A percentile compares a stretch with the other conserved stretches of the same genome.
These are phyloP conservation scores for Rugalucina vietnamica DNA, from an alignment of 2,888 invertebrate species.

Conservation along the genomic window DNA sequence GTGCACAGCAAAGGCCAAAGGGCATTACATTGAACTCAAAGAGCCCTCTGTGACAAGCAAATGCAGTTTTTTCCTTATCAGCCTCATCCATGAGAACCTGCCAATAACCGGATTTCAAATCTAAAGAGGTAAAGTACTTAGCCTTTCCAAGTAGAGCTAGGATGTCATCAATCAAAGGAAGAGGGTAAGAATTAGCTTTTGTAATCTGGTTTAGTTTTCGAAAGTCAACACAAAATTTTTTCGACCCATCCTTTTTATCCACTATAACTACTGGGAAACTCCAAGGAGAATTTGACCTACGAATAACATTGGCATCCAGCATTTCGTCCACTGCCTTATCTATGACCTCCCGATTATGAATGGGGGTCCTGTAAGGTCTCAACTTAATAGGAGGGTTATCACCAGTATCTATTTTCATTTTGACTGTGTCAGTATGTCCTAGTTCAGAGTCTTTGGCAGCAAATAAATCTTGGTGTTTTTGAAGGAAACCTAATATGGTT, in stretches of 20 bases:
- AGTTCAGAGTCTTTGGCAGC: slow-evolving; percentile 40
- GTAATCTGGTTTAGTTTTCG: slow-evolving; percentile 21
- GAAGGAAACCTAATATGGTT: slow-evolving; percentile 11
- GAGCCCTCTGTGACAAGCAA: slow-evolving; percentile 39
- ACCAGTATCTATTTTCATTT: slow-evolving; percentile 31
- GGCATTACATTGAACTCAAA: slow-evolving; percentile 48
- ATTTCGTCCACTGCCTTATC: slow-evolving; percentile 47
- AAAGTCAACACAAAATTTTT: slow-evolving; percentile 30
- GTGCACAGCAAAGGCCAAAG: slow-evolving; percentile 41
- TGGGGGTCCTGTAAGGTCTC: slow-evolving; percentile 25
- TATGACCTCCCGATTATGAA: slow-evolving; percentile 22
- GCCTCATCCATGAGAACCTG: slow-evolving; percentile 44
- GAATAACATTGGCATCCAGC: slow-evolving; percentile 28
- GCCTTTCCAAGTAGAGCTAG: slow-evolving; percentile 34
- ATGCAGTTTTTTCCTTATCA: slow-evolving; percentile 54
- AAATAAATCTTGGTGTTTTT: slow-evolving; percentile 44
- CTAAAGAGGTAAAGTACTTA: slow-evolving; percentile 35
- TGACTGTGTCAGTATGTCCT: slow-evolving; percentile 30
- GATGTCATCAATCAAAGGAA: slow-evolving; percentile 33
- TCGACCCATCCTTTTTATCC: slow-evolving; percentile 27
- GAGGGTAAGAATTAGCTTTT: slow-evolving; percentile 33
- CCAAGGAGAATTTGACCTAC: slow-evolving; percentile 37
- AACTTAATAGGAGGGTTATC: slow-evolving; percentile 27
- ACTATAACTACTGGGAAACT: slow-evolving; percentile 40
- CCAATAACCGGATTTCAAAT: slow-evolving; percentile 52